Conservation (phyloP, 92 coral and sea anemone genomes). For the Nematostella vectensis region DNA sequence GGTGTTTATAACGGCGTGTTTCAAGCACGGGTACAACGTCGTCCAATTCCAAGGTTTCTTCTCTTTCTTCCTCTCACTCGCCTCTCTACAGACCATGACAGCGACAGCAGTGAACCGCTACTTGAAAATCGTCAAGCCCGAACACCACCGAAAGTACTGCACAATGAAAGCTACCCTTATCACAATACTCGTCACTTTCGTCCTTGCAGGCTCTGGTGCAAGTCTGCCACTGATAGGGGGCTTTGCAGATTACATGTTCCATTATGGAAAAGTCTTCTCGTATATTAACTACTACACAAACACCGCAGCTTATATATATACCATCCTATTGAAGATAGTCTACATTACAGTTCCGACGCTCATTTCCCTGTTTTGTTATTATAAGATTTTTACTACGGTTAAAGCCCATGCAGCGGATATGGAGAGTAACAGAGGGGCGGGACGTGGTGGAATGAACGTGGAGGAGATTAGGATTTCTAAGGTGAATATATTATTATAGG, state of each 20-base stretch:
- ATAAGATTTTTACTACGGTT: constrained; percentile 17
- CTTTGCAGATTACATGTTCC: constrained; percentile 18
- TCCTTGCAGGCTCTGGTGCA: constrained; percentile 19
- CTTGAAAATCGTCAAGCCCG: constrained; percentile 30
- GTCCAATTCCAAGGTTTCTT: constrained; percentile 33
- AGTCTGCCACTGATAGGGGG: constrained; percentile 7
- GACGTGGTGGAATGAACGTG: constrained; percentile 17
- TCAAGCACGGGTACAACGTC: constrained; percentile 12
- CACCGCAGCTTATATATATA: constrained; percentile 18
- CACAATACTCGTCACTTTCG: constrained; percentile 3
- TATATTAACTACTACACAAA: constrained; percentile 15
- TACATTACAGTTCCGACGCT: constrained; percentile 28
- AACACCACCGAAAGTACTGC: constrained; percentile 9
- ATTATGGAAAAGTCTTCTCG: constrained; percentile 34
- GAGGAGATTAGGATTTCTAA: constrained; percentile 29
- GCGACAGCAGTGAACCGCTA: constrained; percentile 36
- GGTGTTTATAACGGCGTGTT: constrained; percentile 7
- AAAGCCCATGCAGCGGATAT: constrained; percentile 11
- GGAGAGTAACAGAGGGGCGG: background rate
- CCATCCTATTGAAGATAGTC: constrained; percentile 17
- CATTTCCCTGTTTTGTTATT: constrained; percentile 23
- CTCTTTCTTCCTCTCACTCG: constrained; percentile 22
- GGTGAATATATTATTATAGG: too few species aligned
- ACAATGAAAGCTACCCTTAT: constrained; percentile 5
- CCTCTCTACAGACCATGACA: constrained; percentile 43